Conservation (phyloP, 2,113 vertebrate species). For the Aspidoscelis tigris region DNA sequence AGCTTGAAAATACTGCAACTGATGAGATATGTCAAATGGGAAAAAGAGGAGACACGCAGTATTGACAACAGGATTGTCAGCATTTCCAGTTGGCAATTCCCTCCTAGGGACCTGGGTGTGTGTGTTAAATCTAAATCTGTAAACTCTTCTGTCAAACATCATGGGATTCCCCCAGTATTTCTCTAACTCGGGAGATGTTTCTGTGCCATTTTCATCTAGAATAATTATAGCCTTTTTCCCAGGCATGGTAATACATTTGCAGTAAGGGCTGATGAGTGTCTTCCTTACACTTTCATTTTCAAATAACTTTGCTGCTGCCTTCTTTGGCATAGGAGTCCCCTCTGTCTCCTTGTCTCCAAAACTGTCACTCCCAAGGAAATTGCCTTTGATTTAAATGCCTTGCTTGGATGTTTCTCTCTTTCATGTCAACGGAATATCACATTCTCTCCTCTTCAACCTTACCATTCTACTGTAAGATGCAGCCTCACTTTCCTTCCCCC, state of each 20-base stretch:
- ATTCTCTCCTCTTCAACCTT: not conserved
- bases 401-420: too few relatives aligned
- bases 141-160: not conserved
- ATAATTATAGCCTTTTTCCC: not conserved
- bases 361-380: not conserved
- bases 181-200: not conserved
- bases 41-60: not conserved
- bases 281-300: not conserved
- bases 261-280: too few relatives aligned
- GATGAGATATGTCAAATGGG: not conserved
- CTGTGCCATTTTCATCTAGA: not conserved
- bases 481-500: not conserved
- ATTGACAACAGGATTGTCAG: not conserved
- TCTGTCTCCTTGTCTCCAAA: not conserved
- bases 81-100: not conserved
- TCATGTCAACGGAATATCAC: too few relatives aligned
- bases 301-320: not conserved
- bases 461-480: not conserved
- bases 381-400: not conserved
- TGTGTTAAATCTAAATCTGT: too few relatives aligned
- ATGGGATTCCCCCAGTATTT: not conserved
- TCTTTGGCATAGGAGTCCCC: too few relatives aligned
- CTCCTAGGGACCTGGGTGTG: not conserved
- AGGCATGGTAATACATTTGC: not conserved
- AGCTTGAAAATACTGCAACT: not conserved